phyloP scores from a whole-genome alignment of 2,888 invertebrate genomes.

The Volucella zonaria region DNA sequence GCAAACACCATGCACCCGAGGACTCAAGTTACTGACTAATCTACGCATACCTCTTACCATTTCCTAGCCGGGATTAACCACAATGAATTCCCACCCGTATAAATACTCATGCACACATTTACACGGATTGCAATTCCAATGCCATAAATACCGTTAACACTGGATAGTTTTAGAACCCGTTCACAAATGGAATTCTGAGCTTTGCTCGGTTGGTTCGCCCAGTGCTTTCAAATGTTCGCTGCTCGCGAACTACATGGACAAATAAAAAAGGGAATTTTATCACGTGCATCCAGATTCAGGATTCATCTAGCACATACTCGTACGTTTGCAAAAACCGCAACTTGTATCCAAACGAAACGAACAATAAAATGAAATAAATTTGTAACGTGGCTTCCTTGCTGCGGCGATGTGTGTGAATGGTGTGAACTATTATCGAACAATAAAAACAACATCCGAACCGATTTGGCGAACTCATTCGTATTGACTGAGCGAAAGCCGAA shows the following conservation, averaged over 20 bases:
- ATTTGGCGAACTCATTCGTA: constrained; percentile 71
- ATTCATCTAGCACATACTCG: constrained; percentile 46
- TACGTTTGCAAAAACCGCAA: constrained; percentile 34
- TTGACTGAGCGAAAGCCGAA: constrained; percentile 47
- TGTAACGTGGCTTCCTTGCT: constrained; percentile 65
- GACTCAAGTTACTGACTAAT: constrained; percentile 36
- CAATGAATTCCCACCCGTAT: constrained; percentile 47
- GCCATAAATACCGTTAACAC: constrained; percentile 28
- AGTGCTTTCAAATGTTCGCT: neutral
- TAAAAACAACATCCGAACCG: constrained; percentile 70
- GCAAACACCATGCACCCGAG: constrained; percentile 35
- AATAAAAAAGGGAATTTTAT: constrained; percentile 45
- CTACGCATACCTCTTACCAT: constrained; percentile 36
- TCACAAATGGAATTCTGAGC: constrained; percentile 64
- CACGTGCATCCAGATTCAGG: constrained; percentile 56
- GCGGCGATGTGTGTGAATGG: constrained; percentile 40
- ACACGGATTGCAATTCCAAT: constrained; percentile 22
- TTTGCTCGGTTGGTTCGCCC: constrained; percentile 20
- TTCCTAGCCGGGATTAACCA: constrained; percentile 22
- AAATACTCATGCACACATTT: constrained; percentile 20
- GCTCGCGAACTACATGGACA: constrained; percentile 22
- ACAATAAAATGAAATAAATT: constrained; percentile 72
- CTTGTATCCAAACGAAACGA: constrained; percentile 33
- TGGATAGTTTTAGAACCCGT: constrained; percentile 19
- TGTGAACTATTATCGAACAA: constrained; percentile 73